Percentiles rank a stretch among this genome's conserved stretches.
phyloP scores from a whole-genome alignment of 2,113 vertebrate species.

The Vulpes vulpes region DNA sequence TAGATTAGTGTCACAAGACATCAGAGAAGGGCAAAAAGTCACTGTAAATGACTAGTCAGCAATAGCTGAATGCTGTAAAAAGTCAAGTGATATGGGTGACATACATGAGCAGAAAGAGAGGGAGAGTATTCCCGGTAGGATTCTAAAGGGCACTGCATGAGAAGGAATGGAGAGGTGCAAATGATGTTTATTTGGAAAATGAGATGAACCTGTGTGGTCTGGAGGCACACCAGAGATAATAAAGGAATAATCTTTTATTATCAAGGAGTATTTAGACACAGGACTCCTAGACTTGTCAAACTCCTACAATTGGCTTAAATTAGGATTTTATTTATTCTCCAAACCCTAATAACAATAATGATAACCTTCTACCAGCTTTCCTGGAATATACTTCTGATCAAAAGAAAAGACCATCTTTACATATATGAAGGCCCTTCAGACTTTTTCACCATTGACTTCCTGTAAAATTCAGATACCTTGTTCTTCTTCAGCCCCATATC shows the following conservation, averaged over 20 bases:
- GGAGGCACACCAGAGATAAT: background rate
- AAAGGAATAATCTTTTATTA: background rate
- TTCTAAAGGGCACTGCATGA: background rate
- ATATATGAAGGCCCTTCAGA: background rate
- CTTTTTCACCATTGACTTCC: background rate
- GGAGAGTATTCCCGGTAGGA: background rate
- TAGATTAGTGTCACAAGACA: background rate
- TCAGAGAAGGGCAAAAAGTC: background rate
- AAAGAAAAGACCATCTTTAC: background rate
- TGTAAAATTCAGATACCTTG: constrained; percentile 13
- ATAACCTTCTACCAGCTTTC: background rate
- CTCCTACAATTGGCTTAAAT: background rate
- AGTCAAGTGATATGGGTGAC: background rate
- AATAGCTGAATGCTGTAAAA: background rate
- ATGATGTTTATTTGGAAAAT: constrained; percentile 26
- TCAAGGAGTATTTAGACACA: background rate
- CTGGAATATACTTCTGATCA: constrained; percentile 6
- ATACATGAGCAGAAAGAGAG: background rate
- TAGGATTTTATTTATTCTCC: background rate
- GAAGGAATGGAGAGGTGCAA: background rate
- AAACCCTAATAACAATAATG: background rate
- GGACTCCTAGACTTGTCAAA: background rate
- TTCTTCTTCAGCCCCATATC: background rate
- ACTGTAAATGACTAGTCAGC: background rate
- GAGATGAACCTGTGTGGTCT: background rate